A percentile compares a stretch with the other conserved stretches of the same genome.
Evolutionary conservation across 2,113 vertebrate species (phyloP).

Genomic region (Corydoras maculifer): DNA sequence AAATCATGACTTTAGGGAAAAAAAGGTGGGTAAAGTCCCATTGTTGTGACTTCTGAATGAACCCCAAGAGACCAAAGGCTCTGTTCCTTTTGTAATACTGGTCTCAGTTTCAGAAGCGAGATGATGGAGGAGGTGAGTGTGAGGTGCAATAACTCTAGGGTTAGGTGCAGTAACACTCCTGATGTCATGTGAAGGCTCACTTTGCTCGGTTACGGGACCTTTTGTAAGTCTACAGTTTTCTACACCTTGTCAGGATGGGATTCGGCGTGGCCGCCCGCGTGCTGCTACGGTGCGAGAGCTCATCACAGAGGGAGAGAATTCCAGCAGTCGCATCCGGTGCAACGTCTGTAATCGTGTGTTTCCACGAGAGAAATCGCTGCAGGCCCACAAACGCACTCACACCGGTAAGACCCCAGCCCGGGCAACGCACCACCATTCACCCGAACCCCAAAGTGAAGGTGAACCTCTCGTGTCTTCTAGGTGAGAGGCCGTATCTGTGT

Average conservation of each 20-base stretch:
- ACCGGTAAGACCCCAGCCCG: slow-evolving; percentile 71
- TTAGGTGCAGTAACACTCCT: too few relatives aligned
- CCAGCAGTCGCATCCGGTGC: slow-evolving; percentile 94
- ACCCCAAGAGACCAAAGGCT: too few relatives aligned
- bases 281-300: slow-evolving; percentile 90
- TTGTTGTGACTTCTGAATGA: too few relatives aligned
- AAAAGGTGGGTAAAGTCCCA: too few relatives aligned
- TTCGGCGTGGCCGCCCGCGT: slow-evolving; percentile 83
- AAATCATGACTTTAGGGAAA: too few relatives aligned
- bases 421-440: not conserved
- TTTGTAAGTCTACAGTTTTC: slow-evolving; percentile 20
- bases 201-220: not conserved
- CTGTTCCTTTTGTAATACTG: too few relatives aligned
- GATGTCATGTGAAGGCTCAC: not conserved
- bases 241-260: slow-evolving; percentile 75
- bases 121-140: too few relatives aligned
- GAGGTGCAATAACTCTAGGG: too few relatives aligned
- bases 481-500: slow-evolving; percentile 93
- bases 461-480: slow-evolving; percentile 53
- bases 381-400: slow-evolving; percentile 95
- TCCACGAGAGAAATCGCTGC: slow-evolving; percentile 90
- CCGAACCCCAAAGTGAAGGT: slow-evolving; percentile 7
- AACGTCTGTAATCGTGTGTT: slow-evolving; percentile 95
- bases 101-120: too few relatives aligned
- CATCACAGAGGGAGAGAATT: slow-evolving; percentile 90